These are phyloP conservation scores for Nasonia vitripennis DNA, from an alignment of 1,140 invertebrate species.

Conservation along the genomic window DNA sequence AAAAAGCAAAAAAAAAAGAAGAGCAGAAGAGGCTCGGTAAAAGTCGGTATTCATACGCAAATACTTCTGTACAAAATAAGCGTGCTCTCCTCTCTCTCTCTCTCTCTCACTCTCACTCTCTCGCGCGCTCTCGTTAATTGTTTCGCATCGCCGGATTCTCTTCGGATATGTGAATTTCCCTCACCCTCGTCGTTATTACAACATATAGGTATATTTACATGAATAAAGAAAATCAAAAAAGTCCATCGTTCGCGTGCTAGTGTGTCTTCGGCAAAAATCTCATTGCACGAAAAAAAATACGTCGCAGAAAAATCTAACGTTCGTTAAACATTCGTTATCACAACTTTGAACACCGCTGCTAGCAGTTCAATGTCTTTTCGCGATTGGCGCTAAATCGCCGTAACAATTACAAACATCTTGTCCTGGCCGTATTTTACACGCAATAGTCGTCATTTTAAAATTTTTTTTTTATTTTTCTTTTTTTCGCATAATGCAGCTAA, in stretches of 20 bases:
- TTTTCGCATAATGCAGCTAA: conserved; percentile 45
- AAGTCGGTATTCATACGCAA: conserved; percentile 70
- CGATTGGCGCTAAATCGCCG: not conserved
- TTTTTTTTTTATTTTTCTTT: conserved; percentile 38
- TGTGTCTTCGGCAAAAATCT: conserved; percentile 48
- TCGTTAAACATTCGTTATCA: conserved; percentile 58
- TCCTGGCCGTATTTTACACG: not conserved
- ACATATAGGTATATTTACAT: conserved; percentile 37
- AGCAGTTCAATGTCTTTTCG: conserved; percentile 15
- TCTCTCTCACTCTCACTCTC: not conserved
- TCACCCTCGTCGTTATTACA: conserved; percentile 40
- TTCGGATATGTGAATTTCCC: conserved; percentile 44
- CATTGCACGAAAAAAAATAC: conserved; percentile 62
- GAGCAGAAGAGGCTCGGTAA: conserved; percentile 51
- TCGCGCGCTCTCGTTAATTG: not conserved
- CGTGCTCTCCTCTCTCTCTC: not conserved
- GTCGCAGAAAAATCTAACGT: conserved; percentile 58
- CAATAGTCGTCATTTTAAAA: conserved; percentile 37
- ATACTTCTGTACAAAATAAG: conserved; percentile 68
- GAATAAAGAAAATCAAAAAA: conserved; percentile 28
- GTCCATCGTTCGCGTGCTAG: conserved; percentile 3
- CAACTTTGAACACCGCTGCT: conserved; percentile 60
- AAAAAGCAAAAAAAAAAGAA: conserved; percentile 36
- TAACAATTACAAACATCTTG: conserved; percentile 7
- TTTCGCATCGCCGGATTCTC: not conserved